These are phyloP conservation scores for Panopea generosa DNA, from an alignment of 2,888 invertebrate genomes.

Conservation along the genomic window DNA sequence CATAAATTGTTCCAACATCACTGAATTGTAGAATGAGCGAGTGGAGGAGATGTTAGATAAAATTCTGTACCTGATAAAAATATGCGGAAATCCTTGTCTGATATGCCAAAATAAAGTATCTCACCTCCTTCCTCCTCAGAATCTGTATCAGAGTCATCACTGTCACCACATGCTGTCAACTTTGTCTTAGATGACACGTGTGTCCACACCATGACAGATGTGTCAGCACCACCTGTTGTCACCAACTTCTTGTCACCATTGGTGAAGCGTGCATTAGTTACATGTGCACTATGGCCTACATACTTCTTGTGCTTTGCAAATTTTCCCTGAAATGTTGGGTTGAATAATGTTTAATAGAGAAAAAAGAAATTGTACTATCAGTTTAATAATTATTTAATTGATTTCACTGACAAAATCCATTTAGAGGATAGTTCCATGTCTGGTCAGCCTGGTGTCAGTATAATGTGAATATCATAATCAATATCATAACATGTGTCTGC, in stretches of 20 bases:
- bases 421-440: no score
- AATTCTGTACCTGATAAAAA: no score
- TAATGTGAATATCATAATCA: no score
- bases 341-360: background rate
- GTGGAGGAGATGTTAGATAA: no score
- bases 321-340: slow-evolving; percentile 80
- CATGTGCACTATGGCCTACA: slow-evolving; percentile 85
- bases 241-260: slow-evolving; percentile 81
- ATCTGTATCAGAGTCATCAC: slow-evolving; percentile 85
- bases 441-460: no score
- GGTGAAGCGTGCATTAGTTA: slow-evolving; percentile 85
- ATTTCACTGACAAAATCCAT: no score
- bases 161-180: slow-evolving; percentile 75
- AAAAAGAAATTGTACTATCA: background rate
- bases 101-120: no score
- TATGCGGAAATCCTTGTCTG: no score
- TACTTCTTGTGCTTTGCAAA: slow-evolving; percentile 85
- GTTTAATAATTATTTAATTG: no score
- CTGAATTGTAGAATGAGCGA: no score
- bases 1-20: no score
- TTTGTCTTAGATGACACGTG: slow-evolving; percentile 64
- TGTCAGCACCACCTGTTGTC: slow-evolving; percentile 85
- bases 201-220: slow-evolving; percentile 85
- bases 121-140: slow-evolving; percentile 84
- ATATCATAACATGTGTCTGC: no score